Evolutionary conservation across 2,888 invertebrate genomes (phyloP), one percentile per base, ranked within the genome.

Genomic region (Tachystola acroxantha): DNA sequence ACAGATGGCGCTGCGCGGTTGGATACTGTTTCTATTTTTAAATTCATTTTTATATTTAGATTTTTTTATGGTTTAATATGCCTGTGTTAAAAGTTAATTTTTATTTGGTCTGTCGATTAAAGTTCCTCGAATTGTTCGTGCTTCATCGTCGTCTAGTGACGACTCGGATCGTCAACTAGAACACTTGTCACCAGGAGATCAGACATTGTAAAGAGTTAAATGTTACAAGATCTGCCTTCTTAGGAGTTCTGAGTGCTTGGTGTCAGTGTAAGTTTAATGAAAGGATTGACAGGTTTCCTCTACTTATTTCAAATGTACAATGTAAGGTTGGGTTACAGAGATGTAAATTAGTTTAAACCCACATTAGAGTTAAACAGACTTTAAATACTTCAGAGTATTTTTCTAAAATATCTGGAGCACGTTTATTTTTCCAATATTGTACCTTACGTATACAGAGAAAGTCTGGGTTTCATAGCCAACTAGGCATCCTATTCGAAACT

Each of bases 141-240:
- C 29, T 63, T 55, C 50, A 49, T 48, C 57, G 54, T 67, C 70
- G 70, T 77, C 70, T 70, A 53, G 64, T 60, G 73, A 68, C 66
- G 65, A 68, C 68, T 72, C 55, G 74, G 76, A 81, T 76, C 85
- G 81, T 86, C 85, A 86, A 85, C 78, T 86, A 81, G 86, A 86
- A 85, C 86, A 85, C 73, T 63, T 48, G 44, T 58, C 79, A 85
- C 84, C 48, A 82, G 81, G 86, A 45, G 39, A 45, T 31, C 74
- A 85, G 61, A 68, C 50, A 27, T 42, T 24, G 25, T 16, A 34
- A 53, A 53, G 71, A 74, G 75, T 40, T 59, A 37, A 34, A 39
- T 37, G 42, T 34, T 51, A 44, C 45, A 53, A 38, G 40, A 39
- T 37, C 42, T 47, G 52, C 53, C 64, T 66, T 58, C 61, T 62